Percentiles rank a stretch among this genome's conserved stretches.
phyloP scores from a whole-genome alignment of 2,888 invertebrate species.

The Drosophila anomalata region DNA sequence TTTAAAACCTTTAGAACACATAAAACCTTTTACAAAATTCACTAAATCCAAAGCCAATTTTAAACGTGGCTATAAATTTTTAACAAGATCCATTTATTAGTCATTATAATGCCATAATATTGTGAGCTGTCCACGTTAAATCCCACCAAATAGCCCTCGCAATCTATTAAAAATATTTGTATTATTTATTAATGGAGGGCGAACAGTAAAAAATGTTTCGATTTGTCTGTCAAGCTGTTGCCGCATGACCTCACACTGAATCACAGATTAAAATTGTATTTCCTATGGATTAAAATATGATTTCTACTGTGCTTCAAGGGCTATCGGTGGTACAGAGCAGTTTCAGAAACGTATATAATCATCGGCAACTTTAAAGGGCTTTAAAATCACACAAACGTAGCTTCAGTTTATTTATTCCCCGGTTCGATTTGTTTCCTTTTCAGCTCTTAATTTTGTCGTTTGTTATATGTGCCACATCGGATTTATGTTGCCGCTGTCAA shows the following conservation, averaged over 20 bases:
- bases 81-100: constrained; percentile 12
- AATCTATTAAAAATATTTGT: constrained; percentile 16
- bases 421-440: constrained; percentile 22
- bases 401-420: not conserved
- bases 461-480: constrained; percentile 25
- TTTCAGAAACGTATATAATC: constrained; percentile 11
- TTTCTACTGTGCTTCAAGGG: constrained; percentile 35
- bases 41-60: constrained; percentile 5
- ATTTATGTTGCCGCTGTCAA: constrained; percentile 40
- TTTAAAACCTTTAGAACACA: no score
- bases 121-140: not conserved
- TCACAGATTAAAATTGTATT: constrained; percentile 34
- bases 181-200: constrained; percentile 32
- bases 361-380: constrained; percentile 4
- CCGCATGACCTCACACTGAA: constrained; percentile 19
- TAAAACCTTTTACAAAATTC: not conserved
- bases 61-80: not conserved
- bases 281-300: not conserved
- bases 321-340: not conserved
- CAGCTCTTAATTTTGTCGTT: constrained; percentile 25
- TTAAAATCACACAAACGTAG: not conserved
- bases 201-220: constrained; percentile 1
- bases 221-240: constrained; percentile 37
- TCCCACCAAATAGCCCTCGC: constrained; percentile 1
- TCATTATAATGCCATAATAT: constrained; percentile 15